Percentiles rank a stretch among this genome's conserved stretches.
These are phyloP conservation scores for Sitta europaea DNA, from an alignment of 2,113 vertebrate species.

Conservation along the genomic window DNA sequence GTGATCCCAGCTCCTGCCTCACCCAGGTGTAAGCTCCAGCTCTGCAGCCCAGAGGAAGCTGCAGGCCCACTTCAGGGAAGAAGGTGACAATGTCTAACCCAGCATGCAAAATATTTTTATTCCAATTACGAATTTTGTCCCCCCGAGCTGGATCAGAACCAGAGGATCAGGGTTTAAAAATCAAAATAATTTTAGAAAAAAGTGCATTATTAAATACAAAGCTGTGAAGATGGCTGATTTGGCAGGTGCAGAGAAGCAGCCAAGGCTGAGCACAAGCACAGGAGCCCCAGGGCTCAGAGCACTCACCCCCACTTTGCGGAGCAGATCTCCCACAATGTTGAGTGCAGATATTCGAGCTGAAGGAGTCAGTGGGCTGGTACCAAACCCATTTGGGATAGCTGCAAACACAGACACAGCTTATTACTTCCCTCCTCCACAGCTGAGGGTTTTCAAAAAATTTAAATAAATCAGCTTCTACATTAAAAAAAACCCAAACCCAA, in stretches of 20 bases:
- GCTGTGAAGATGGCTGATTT: too few species aligned
- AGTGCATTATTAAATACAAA: accelerated
- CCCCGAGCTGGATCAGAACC: neutral
- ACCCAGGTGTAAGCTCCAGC: neutral
- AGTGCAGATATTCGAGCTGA: conserved; percentile 97
- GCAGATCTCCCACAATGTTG: conserved; percentile 97
- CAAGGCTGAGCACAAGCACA: neutral
- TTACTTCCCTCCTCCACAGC: neutral
- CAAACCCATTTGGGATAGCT: conserved; percentile 93
- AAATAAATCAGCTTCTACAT: neutral
- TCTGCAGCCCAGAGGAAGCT: neutral
- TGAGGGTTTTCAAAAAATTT: neutral
- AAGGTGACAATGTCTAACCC: neutral
- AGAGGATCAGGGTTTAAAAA: neutral
- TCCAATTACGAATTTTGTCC: neutral
- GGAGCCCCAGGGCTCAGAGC: neutral
- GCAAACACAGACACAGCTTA: neutral
- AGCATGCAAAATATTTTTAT: neutral
- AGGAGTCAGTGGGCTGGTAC: conserved; percentile 88
- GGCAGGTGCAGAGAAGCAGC: neutral
- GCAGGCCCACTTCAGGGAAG: neutral
- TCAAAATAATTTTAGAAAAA: neutral
- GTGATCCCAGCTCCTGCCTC: neutral
- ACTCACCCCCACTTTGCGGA: conserved; percentile 97
- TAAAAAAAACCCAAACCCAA: neutral